Base-by-base conservation (phyloP, 2,888 invertebrate species). In the Mimumesa dahlbomi region DNA sequence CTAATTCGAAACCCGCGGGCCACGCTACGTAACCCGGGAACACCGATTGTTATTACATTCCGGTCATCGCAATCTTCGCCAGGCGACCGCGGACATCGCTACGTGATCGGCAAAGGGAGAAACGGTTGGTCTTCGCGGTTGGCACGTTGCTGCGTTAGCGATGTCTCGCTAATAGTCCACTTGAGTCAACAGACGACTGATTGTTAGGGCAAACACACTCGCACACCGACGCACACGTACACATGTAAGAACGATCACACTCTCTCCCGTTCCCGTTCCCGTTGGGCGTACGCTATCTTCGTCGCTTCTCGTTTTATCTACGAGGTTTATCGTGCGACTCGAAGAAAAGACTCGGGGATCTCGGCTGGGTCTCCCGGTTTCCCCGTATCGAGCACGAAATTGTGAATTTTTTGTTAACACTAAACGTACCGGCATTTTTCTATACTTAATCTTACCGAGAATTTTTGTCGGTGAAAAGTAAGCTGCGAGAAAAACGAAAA, bases 131-230 rank as follows among this genome's bases (percentile, higher is more conserved):
- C 54, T 42, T 65, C 49, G 56, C 62, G 58, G 42, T 52, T 56
- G 63, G 16, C 31, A 18, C 31, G 54, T 48, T 42, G 67, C 48
- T 59, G 59, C 57, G 79, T 83, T 82, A 81, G 83, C 83, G 75
- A 79, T 79, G 82, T 77, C 79, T 78, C 79, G 81, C 81, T 83
- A 84, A 84, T 82, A 77, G 83, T 79, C 79, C 83, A 82, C 83
- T 84, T 83, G 82, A 83, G 78, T 84, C 79, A 83, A 84, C 83
- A 82, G 79, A 78, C 81, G 77, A 67, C 79, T 76, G 82, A 84
- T 83, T 81, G 82, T 83, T 80, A 80, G 73, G 74, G 73, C 81
- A 82, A 83, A 83, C 83, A 81, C 79, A 50, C 40, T 56, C 67
- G 22, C 48, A 9, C 25, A 29, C 25, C n/a, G 40, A 16, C n/a